These are phyloP conservation scores for Cromileptes altivelis DNA, from an alignment of 2,113 vertebrate genomes.

Conservation along the genomic window DNA sequence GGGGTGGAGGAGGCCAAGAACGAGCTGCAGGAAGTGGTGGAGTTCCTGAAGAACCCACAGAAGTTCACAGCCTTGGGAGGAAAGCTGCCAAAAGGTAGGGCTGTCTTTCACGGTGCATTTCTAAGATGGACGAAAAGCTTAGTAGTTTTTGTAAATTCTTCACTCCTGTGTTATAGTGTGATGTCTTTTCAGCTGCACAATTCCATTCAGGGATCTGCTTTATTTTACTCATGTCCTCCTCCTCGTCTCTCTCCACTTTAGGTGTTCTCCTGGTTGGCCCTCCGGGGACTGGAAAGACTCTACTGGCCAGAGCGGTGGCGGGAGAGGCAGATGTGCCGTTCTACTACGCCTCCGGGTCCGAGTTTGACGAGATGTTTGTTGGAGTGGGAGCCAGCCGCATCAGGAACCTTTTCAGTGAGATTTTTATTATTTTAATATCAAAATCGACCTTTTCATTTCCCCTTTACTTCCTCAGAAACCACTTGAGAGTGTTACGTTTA, in stretches of 20 bases:
- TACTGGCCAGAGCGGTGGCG: constrained; percentile 96
- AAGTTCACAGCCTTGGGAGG: constrained; percentile 97
- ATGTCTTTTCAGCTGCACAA: background rate
- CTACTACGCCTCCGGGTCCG: constrained; percentile 97
- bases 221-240: background rate
- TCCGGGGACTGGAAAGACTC: constrained; percentile 97
- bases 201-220: background rate
- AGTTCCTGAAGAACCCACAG: constrained; percentile 96
- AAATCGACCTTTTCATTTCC: background rate
- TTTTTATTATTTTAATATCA: background rate
- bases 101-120: background rate
- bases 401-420: constrained; percentile 96
- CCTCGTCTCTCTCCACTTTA: constrained; percentile 56
- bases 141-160: background rate
- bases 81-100: constrained; percentile 97
- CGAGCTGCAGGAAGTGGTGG: constrained; percentile 97
- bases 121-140: background rate
- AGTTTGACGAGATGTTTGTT: constrained; percentile 99
- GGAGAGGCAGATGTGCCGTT: constrained; percentile 98
- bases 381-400: constrained; percentile 98
- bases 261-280: constrained; percentile 96
- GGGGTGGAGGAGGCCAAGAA: constrained; percentile 98
- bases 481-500: background rate
- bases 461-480: background rate
- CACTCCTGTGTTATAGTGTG: background rate